Evolutionary conservation across 1,140 invertebrate species (phyloP).

Genomic region (Nilaparvata lugens): DNA sequence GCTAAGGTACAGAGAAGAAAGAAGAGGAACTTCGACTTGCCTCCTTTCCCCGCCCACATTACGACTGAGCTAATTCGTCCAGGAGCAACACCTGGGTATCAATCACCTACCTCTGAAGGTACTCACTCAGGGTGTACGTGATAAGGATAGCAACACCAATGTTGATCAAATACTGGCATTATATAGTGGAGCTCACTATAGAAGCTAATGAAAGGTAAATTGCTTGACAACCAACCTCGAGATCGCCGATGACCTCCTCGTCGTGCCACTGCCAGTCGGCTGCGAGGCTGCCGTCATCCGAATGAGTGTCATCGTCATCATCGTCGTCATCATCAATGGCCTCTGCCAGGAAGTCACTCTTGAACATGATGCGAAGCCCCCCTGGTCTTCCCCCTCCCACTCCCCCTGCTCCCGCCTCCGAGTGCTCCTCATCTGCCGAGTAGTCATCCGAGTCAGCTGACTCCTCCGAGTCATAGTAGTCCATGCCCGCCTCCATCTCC

Average conservation of each 20-base stretch:
- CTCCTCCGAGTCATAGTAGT: slow-evolving; percentile 39
- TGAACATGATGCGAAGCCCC: slow-evolving; percentile 66
- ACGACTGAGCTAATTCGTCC: no score
- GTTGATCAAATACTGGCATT: no score
- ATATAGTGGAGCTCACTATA: no score
- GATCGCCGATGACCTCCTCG: slow-evolving; percentile 18
- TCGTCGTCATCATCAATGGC: slow-evolving; percentile 64
- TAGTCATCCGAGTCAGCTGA: slow-evolving; percentile 32
- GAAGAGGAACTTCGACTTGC: no score
- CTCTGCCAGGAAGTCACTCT: slow-evolving; percentile 72
- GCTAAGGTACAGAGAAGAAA: no score
- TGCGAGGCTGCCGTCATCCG: slow-evolving; percentile 30
- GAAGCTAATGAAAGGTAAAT: no score
- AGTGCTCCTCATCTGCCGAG: slow-evolving; percentile 31
- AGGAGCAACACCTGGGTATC: no score
- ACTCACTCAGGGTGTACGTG: no score
- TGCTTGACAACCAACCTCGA: slow-evolving; percentile 18
- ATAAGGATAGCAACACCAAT: no score
- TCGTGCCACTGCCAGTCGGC: slow-evolving; percentile 16
- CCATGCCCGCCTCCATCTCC: slow-evolving; percentile 36
- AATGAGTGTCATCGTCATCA: slow-evolving; percentile 17
- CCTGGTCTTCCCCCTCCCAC: slow-evolving; percentile 27
- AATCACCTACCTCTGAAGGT: no score
- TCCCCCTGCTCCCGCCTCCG: slow-evolving; percentile 10
- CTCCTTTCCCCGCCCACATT: no score